Base-by-base conservation (phyloP, 1,140 invertebrate species). In the Drosophila tristis region DNA sequence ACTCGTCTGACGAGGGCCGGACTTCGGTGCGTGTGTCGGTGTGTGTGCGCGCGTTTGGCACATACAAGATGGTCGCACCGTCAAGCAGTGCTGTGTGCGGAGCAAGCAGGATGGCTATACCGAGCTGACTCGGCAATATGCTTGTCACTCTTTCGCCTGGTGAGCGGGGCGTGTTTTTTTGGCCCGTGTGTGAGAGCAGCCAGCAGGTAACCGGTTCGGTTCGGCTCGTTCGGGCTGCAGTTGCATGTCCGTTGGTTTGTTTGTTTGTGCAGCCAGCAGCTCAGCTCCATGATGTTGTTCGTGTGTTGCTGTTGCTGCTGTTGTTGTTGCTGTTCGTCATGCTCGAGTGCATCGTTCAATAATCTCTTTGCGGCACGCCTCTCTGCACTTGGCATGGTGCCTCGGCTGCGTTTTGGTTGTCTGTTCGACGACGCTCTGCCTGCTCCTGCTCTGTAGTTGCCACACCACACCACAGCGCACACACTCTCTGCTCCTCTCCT, bases 311-410 rank as follows among this genome's bases (percentile, higher is more conserved):
- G 44, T 42, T 64, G 63, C 43, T 63, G 65, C 43, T 39, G 57
- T 66, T 74, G 39, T 29, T 64, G 63, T 45, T 63, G 65, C 43
- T 39, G 57, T 66, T 68, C 72, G 78, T 81, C 76, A 78, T 79
- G 84, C 84, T 89, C 79, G 85, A 89, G 84, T 89, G 84, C 84
- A 89, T 90, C 84, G 85, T 89, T 89, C 84, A 89, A 89, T 89
- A 89, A 89, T 89, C 79, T 89, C 84, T 87, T 72, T 67, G 62
- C 65, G 84, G 84, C 84, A 87, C 84, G 84, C 84, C 84, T 87
- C 84, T 87, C 84, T 87, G 80, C 82, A 89, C 82, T 87, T 87
- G 80, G 76, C 78, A 81, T 78, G 76, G 71, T 78, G 75, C 72
- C 74, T 70, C 60, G 15, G 11, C 55, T 57, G 67, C 67, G 67